A percentile compares a stretch with the other conserved stretches of the same genome.
phyloP scores from a whole-genome alignment of 2,113 vertebrate genomes.

The Megaceryle maxima region DNA sequence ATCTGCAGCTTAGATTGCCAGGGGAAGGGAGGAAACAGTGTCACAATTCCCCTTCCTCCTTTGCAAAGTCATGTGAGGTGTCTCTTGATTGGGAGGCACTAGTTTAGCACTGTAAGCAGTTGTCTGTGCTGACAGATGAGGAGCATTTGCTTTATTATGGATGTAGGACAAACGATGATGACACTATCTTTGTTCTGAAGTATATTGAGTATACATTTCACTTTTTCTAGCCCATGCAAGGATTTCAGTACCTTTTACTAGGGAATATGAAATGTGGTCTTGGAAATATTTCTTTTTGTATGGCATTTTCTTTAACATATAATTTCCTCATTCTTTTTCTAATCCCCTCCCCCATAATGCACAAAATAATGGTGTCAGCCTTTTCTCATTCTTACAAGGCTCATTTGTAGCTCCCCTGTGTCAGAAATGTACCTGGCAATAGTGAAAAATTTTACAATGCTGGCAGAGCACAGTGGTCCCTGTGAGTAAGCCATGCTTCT shows the following conservation, averaged over 20 bases:
- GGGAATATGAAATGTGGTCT: not conserved
- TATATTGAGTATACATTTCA: not conserved
- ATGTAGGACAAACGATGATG: not conserved
- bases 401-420: not conserved
- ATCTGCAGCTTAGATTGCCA: not conserved
- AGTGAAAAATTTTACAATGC: not conserved
- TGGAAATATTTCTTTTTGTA: not conserved
- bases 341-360: not conserved
- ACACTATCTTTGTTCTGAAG: not conserved
- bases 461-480: not conserved
- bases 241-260: not conserved
- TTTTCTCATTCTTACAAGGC: not conserved
- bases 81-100: not conserved
- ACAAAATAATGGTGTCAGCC: not conserved
- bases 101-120: not conserved
- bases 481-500: not conserved
- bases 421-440: not conserved
- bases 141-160: not conserved
- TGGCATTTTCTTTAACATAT: not conserved
- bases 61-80: not conserved
- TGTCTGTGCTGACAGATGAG: not conserved
- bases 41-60: not conserved
- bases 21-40: not conserved
- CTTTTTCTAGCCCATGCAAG: not conserved
- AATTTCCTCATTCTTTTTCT: not conserved